phyloP scores from a whole-genome alignment of 2,113 vertebrate genomes.

The Burhinus bistriatus region DNA sequence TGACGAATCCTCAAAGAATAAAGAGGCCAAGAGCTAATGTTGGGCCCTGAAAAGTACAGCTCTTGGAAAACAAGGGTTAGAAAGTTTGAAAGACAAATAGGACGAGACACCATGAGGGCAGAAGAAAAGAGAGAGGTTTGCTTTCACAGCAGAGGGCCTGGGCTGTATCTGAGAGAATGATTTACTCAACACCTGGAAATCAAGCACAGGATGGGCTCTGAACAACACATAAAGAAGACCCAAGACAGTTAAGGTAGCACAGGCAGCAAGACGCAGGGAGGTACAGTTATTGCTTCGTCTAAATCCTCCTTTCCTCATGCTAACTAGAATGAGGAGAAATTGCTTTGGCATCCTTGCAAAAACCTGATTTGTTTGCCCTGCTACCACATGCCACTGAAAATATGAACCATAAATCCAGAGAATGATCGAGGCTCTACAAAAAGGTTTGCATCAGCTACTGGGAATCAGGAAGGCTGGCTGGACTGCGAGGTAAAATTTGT shows the following conservation, averaged over 20 bases:
- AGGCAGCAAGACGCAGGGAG: neutral
- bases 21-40: neutral
- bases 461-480: neutral
- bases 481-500: neutral
- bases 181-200: neutral
- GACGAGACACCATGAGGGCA: neutral
- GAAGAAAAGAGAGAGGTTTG: neutral
- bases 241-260: neutral
- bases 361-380: conserved; percentile 36
- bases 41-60: neutral
- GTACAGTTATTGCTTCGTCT: neutral
- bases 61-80: neutral
- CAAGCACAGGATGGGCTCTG: neutral
- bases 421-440: neutral
- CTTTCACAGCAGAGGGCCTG: neutral
- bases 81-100: neutral
- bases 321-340: conserved; percentile 16
- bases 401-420: neutral
- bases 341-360: conserved; percentile 31
- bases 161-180: neutral
- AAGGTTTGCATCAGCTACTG: neutral
- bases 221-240: neutral
- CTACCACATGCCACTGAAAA: neutral
- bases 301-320: neutral
- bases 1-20: neutral